Conservation (phyloP, 2,113 vertebrate genomes). For the Lucifuga dentata region DNA sequence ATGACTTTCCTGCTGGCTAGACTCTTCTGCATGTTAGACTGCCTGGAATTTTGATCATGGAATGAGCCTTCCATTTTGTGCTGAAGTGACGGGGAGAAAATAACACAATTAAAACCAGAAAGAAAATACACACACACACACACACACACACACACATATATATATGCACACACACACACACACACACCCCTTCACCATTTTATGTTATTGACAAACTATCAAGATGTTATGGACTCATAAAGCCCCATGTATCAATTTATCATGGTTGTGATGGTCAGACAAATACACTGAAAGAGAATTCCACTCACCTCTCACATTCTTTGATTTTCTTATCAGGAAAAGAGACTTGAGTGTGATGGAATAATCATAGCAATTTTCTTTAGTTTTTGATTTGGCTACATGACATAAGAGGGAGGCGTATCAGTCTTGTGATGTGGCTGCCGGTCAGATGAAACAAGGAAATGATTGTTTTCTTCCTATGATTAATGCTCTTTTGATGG, state of each 20-base stretch:
- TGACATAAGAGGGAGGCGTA: neutral
- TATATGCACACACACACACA: too few species aligned
- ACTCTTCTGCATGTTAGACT: too few species aligned
- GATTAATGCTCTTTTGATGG: neutral
- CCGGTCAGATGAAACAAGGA: neutral
- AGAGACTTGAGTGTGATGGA: constrained; percentile 1
- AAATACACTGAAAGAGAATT: neutral
- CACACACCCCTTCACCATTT: neutral
- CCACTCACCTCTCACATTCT: neutral
- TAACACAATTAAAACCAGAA: constrained; percentile 33
- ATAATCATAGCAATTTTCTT: neutral
- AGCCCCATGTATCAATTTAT: constrained; percentile 13
- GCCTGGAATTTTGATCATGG: constrained; percentile 3
- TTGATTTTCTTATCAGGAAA: neutral
- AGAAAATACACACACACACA: too few species aligned
- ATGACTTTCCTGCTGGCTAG: too few species aligned
- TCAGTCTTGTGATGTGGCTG: neutral
- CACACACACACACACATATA: too few species aligned
- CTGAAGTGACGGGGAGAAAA: constrained; percentile 38
- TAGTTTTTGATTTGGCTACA: neutral
- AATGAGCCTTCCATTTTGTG: constrained; percentile 33
- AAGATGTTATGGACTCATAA: constrained; percentile 26
- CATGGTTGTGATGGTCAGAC: constrained; percentile 11
- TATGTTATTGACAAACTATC: constrained; percentile 21
- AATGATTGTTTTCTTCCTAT: neutral